Evolutionary conservation across 2,113 vertebrate species (phyloP).

Genomic region (Sinocyclocheilus anshuiensis): DNA sequence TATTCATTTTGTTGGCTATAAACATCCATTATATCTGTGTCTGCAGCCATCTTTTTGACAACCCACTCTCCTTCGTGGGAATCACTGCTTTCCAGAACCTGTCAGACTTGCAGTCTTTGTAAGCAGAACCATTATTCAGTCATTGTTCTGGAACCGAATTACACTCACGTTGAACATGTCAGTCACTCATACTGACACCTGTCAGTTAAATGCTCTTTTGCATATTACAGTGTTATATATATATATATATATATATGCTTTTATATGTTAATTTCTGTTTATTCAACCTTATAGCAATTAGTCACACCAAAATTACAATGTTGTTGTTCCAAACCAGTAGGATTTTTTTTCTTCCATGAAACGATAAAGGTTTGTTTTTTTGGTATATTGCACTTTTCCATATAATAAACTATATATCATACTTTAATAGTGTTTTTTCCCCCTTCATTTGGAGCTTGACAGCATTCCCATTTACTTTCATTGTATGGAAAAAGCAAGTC

Average conservation of each 20-base stretch:
- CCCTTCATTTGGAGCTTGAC: not conserved
- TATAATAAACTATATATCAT: not conserved
- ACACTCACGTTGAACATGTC: not conserved
- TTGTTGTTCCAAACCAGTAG: not conserved
- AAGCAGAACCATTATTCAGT: slow-evolving; percentile 68
- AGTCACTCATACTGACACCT: slow-evolving; percentile 2
- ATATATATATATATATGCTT: too few species aligned
- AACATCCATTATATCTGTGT: slow-evolving; percentile 45
- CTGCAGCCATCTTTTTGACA: slow-evolving; percentile 94
- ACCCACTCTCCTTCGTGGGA: slow-evolving; percentile 93
- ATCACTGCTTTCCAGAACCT: slow-evolving; percentile 94
- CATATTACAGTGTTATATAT: not conserved
- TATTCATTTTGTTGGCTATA: not conserved
- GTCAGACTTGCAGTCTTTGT: slow-evolving; percentile 95
- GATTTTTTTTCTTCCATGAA: not conserved
- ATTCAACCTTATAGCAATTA: not conserved
- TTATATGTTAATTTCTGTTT: not conserved
- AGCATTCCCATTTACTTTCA: not conserved
- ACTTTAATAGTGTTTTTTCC: not conserved
- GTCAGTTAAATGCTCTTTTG: not conserved
- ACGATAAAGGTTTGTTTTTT: not conserved
- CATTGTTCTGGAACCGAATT: not conserved
- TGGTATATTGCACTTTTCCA: not conserved
- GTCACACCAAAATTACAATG: not conserved
- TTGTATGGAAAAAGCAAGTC: not conserved